Evolutionary conservation across 2,888 invertebrate genomes (phyloP).

Genomic region (Mythimna ferrago): DNA sequence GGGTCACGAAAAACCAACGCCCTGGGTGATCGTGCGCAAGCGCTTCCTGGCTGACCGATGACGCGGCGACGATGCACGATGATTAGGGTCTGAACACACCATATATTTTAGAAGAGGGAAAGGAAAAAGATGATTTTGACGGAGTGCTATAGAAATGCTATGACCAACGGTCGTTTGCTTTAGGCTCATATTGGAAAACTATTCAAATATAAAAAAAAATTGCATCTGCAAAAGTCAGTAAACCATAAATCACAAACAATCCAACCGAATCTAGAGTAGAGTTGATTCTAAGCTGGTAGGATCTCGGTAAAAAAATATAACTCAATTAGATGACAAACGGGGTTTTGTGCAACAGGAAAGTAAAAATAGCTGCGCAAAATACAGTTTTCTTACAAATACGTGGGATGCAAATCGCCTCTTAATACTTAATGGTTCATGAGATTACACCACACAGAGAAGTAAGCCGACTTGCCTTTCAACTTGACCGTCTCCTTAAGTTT

Average conservation of each 20-base stretch:
- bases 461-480: conserved; percentile 54
- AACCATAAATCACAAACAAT: background rate
- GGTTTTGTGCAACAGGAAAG: background rate
- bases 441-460: conserved; percentile 27
- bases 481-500: conserved; percentile 44
- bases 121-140: background rate
- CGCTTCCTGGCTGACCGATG: conserved; percentile 60
- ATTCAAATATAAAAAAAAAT: background rate
- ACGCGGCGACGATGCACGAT: conserved; percentile 17
- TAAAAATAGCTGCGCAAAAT: conserved; percentile 26
- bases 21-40: conserved; percentile 68
- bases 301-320: background rate
- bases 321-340: background rate
- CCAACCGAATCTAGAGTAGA: background rate
- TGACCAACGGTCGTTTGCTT: background rate
- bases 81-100: conserved; percentile 12
- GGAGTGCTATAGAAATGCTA: too few relatives aligned
- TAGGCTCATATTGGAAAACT: background rate
- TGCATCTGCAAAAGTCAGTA: too few relatives aligned
- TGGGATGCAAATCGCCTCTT: conserved; percentile 42
- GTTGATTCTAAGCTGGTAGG: background rate
- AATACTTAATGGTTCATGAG: conserved; percentile 44
- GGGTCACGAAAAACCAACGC: conserved; percentile 76
- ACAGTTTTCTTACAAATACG: conserved; percentile 19
- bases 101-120: background rate